Evolutionary conservation across 2,113 vertebrate species (phyloP).

Genomic region (Heterochromis multidens): DNA sequence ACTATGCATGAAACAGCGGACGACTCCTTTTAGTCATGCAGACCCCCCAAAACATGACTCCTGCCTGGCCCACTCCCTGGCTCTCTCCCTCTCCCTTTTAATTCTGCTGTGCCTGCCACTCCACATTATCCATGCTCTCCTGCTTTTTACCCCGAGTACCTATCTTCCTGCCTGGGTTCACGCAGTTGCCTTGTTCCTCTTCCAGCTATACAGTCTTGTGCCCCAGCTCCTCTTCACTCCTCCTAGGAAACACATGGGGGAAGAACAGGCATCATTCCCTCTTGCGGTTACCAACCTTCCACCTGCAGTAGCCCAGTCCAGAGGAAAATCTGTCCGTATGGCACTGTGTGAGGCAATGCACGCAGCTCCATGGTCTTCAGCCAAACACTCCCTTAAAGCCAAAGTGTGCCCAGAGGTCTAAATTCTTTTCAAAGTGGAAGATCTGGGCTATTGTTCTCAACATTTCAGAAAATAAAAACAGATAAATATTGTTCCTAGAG

Average conservation of each 20-base stretch:
- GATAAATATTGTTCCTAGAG: background rate
- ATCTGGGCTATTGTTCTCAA: background rate
- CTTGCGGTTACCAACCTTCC: slow-evolving; percentile 17
- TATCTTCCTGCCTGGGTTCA: slow-evolving; percentile 48
- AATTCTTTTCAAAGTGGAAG: background rate
- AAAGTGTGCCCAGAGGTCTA: slow-evolving; percentile 61
- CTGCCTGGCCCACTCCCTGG: slow-evolving; percentile 47
- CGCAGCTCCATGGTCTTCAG: slow-evolving; percentile 43
- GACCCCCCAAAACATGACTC: slow-evolving; percentile 39
- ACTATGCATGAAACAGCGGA: slow-evolving; percentile 48
- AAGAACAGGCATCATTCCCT: slow-evolving; percentile 26
- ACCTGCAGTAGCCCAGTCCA: slow-evolving; percentile 15
- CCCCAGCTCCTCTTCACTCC: slow-evolving; percentile 75
- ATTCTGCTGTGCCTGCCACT: slow-evolving; percentile 75
- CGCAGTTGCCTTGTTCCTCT: slow-evolving; percentile 58
- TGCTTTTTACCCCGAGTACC: slow-evolving; percentile 59
- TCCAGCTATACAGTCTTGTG: slow-evolving; percentile 74
- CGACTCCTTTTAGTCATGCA: slow-evolving; percentile 3
- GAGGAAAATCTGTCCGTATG: slow-evolving; percentile 39
- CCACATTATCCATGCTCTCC: slow-evolving; percentile 67
- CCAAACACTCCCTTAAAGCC: slow-evolving; percentile 57
- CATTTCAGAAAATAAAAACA: background rate
- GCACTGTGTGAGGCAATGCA: slow-evolving; percentile 54
- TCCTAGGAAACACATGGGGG: slow-evolving; percentile 30
- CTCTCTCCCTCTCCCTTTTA: slow-evolving; percentile 74